Evolutionary conservation across 2,113 vertebrate genomes (phyloP), one percentile per base, ranked within the genome.

Genomic region (Dipodomys stephensi): DNA sequence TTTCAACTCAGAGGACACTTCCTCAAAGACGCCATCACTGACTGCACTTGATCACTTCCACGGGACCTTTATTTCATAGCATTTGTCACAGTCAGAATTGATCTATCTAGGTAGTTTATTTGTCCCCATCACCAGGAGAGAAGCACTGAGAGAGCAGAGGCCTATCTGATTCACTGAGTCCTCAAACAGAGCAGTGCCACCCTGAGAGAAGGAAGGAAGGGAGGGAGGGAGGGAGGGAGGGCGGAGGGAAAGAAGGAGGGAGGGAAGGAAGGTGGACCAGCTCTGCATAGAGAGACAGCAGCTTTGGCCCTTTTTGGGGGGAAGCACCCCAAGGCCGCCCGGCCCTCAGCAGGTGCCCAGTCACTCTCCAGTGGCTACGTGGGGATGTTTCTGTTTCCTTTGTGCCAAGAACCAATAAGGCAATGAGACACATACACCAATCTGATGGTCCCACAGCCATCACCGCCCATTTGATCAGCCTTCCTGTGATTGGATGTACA

Each of bases 261-360:
- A 49, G 28, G 30, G 30, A 4, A 2, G 53, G 53, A 13, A 57
- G 53, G 2, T 13, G 15, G 53, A 16, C 16, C 53, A 57, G 53
- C 53, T 57, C 53, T 57, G 16, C 53, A 13, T 57, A 57, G 53
- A 53, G 49, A 57, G 11, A 13, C 20, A 35, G 27, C 27, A 49
- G 32, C 57, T 25, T 28, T 30, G 1, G 67, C 12, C 35, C 49
- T 32, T 32, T 8, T 18, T 44, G 30, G 60, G 28, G 30, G 60
- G 28, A n/a, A 30, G 68, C 0, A 6, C n/a, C 0, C 4, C 30
- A 6, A 0, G 35, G 4, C 7, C 49, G 28, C 49, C 64, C 16
- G 65, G 65, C 60, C 16, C 16, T 49, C 49, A 2, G 57, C 0
- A 12, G 57, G 62, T 5, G 49, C 86, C 20, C 46, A 4, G 1